These are phyloP conservation scores for Emydocephalus ijimae DNA, from an alignment of 2,113 vertebrate species.

Conservation along the genomic window DNA sequence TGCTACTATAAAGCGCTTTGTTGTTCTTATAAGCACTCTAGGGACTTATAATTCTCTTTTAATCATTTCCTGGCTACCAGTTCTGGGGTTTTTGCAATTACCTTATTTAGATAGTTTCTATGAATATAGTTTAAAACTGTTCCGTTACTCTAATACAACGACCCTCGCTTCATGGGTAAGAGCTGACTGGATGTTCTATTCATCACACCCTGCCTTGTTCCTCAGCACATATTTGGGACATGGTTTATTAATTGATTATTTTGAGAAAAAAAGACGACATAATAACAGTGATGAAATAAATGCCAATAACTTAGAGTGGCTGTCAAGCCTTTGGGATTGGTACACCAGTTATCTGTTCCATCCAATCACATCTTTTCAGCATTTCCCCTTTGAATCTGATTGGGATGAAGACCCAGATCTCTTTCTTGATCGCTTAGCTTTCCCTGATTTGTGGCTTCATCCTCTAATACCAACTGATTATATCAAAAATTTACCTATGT, in stretches of 20 bases:
- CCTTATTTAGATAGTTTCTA: conserved; percentile 92
- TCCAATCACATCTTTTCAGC: conserved; percentile 91
- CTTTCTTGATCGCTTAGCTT: conserved; percentile 87
- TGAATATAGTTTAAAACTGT: conserved; percentile 90
- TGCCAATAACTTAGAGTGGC: conserved; percentile 92
- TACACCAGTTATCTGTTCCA: conserved; percentile 93
- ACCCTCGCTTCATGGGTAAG: conserved; percentile 90
- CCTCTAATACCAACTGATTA: conserved; percentile 92
- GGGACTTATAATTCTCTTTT: conserved; percentile 96
- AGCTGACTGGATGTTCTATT: conserved; percentile 97
- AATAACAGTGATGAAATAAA: conserved; percentile 81
- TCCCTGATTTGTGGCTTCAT: conserved; percentile 95
- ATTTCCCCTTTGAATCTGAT: conserved; percentile 85
- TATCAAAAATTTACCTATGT: conserved; percentile 88
- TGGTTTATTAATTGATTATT: conserved; percentile 92
- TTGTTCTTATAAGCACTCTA: conserved; percentile 95
- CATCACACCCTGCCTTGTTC: conserved; percentile 94
- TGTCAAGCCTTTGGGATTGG: conserved; percentile 98
- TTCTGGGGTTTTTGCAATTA: conserved; percentile 92
- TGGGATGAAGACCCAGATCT: conserved; percentile 94
- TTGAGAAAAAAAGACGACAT: conserved; percentile 91
- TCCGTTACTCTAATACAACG: conserved; percentile 93
- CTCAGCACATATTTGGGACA: conserved; percentile 93
- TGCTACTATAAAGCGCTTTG: conserved; percentile 95
- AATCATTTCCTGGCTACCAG: conserved; percentile 96